Percentiles rank a stretch among this genome's conserved stretches.
Conservation (phyloP, 1,140 invertebrate species). For the Drosophila sturtevanti region DNA sequence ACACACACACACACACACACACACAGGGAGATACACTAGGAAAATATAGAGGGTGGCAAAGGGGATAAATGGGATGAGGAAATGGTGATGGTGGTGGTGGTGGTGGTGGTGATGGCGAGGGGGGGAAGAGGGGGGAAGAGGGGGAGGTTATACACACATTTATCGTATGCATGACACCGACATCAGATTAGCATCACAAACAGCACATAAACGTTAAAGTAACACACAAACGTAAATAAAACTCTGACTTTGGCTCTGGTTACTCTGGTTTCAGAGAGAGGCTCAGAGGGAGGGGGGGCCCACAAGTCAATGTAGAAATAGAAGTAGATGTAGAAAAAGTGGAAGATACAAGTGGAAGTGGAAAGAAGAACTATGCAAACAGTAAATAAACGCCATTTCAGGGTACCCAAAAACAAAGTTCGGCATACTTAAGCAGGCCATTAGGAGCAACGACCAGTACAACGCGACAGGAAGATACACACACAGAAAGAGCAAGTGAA, state of each 20-base stretch:
- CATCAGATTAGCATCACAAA: slow-evolving; percentile 79
- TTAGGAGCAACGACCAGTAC: slow-evolving; percentile 60
- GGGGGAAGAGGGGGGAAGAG: neutral
- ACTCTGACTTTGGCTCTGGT: neutral
- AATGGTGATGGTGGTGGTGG: too few relatives aligned
- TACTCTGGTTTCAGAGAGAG: neutral
- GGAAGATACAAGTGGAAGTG: slow-evolving; percentile 6
- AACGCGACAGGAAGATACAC: slow-evolving; percentile 30
- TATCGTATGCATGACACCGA: slow-evolving; percentile 78
- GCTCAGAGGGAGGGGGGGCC: neutral
- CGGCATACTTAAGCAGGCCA: slow-evolving; percentile 57
- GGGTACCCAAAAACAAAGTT: slow-evolving; percentile 45
- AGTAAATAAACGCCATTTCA: slow-evolving; percentile 56
- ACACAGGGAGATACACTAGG: neutral
- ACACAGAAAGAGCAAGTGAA: neutral
- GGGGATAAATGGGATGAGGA: too few relatives aligned
- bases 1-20: neutral
- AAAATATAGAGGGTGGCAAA: neutral
- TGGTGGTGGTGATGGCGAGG: too few relatives aligned
- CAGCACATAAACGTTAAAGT: slow-evolving; percentile 79
- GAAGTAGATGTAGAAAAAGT: neutral
- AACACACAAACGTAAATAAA: slow-evolving; percentile 58
- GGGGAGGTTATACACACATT: slow-evolving; percentile 36
- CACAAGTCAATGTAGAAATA: slow-evolving; percentile 27
- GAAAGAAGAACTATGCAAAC: slow-evolving; percentile 64